Percentiles rank a stretch among this genome's conserved stretches.
Evolutionary conservation across 2,797 vertebrate genomes (phyloP).

Genomic region (Chelon labrosus): DNA sequence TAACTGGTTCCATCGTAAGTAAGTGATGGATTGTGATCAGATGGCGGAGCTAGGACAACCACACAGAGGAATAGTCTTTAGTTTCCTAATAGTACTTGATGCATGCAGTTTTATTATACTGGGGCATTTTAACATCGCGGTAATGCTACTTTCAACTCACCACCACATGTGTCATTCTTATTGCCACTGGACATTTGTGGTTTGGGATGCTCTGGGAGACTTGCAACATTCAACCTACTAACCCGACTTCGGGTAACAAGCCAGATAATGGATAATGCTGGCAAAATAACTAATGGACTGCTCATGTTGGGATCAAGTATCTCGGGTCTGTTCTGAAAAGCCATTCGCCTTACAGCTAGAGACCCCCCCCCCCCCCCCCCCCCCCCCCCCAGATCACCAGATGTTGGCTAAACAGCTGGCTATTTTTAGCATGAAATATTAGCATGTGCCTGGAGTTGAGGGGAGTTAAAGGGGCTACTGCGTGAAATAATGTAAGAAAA

Average conservation of each 20-base stretch:
- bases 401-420: slow-evolving; percentile 2
- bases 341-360: not conserved
- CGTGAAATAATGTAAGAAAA: not conserved
- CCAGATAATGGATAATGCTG: slow-evolving; percentile 40
- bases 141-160: no score
- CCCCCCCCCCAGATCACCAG: slow-evolving; percentile 12
- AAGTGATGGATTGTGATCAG: no score
- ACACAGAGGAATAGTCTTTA: no score
- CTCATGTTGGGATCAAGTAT: slow-evolving; percentile 59
- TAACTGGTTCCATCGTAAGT: no score
- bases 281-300: slow-evolving; percentile 60
- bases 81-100: no score
- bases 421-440: slow-evolving; percentile 18
- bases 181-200: no score
- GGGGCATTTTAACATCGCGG: no score
- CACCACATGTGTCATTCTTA: no score
- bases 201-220: no score
- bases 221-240: slow-evolving; percentile 4
- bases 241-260: slow-evolving; percentile 50
- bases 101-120: no score
- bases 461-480: not conserved
- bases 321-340: slow-evolving; percentile 5
- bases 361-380: not conserved
- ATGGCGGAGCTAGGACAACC: no score
- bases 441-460: no score